Conservation (phyloP, 2,113 vertebrate species). For the Sander lucioperca region DNA sequence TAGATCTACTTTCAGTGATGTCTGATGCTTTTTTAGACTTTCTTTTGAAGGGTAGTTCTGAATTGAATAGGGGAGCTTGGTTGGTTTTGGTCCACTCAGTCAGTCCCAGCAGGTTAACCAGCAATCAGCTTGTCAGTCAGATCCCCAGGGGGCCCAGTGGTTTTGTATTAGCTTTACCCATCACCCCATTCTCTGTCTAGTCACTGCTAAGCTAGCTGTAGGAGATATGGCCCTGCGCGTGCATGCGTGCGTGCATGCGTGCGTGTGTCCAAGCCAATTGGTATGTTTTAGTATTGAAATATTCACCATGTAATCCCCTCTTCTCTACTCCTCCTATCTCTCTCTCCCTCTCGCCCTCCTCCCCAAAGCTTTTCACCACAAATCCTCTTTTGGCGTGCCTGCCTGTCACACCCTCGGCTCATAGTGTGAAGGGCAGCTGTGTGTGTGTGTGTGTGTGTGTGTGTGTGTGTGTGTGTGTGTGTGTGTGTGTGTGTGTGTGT, state of each 20-base stretch:
- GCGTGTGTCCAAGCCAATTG: slow-evolving; percentile 64
- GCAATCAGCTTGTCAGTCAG: slow-evolving; percentile 55
- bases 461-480: slow-evolving; percentile 12
- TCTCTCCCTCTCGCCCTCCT: slow-evolving; percentile 61
- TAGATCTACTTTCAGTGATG: not conserved
- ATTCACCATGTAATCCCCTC: slow-evolving; percentile 83
- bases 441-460: slow-evolving; percentile 31
- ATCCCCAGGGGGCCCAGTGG: slow-evolving; percentile 31
- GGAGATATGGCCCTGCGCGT: slow-evolving; percentile 51
- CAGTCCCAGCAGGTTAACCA: slow-evolving; percentile 64
- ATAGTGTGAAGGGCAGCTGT: slow-evolving; percentile 78
- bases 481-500: slow-evolving; percentile 29
- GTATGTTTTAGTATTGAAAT: slow-evolving; percentile 78
- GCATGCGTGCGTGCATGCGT: slow-evolving; percentile 46
- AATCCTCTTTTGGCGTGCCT: slow-evolving; percentile 82
- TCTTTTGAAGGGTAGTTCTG: not conserved
- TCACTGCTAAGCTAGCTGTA: slow-evolving; percentile 52
- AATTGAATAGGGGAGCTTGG: slow-evolving; percentile 12
- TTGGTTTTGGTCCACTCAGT: slow-evolving; percentile 44
- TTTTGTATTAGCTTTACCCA: slow-evolving; percentile 59
- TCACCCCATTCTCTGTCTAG: slow-evolving; percentile 56
- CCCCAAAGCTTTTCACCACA: slow-evolving; percentile 78
- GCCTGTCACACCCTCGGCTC: slow-evolving; percentile 79
- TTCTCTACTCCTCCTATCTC: slow-evolving; percentile 77
- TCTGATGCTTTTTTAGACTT: not conserved